Base-by-base conservation (phyloP, 1,140 invertebrate species). In the Philotrypesis tridentata region DNA sequence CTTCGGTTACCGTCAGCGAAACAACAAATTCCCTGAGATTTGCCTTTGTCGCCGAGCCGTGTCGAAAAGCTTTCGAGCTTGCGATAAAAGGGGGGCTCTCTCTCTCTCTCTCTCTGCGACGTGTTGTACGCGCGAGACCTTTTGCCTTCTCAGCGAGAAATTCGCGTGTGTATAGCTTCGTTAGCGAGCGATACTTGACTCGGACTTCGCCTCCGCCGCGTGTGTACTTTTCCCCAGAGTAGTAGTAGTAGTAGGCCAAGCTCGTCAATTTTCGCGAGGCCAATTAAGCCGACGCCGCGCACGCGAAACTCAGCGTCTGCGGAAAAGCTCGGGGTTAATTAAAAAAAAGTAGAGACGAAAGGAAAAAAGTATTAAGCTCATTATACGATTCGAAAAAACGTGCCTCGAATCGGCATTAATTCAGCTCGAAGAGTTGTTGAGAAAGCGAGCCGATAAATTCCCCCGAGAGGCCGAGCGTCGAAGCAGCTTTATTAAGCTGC, bases 201-300 rank as follows among this genome's bases (percentile, higher is more conserved):
- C 48, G 21, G 48, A 43, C 11, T 43, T 25, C 37, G n/a, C n/a
- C n/a, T n/a, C n/a, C n/a, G n/a, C n/a, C n/a, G n/a, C n/a, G n/a
- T n/a, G n/a, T 72, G 43, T 72, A 2, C n/a, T 33, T 70, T 33
- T 33, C n/a, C 21, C 2, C 5, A n/a, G 55, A n/a, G n/a, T 21
- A n/a, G n/a, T n/a, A n/a, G n/a, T n/a, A n/a, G n/a, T n/a, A n/a
- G 2, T 60, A 60, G 55, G 61, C 17, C 21, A 11, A 37, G 25
- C 31, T 29, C 27, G 12, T 9, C 14, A 63, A 43, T 77, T 65
- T 77, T n/a, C 25, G 12, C 17, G 25, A 71, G 25, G 12, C 25
- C 29, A 31, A 72, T 72, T 79, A 61, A 72, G 29, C 23, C 23
- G 9, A 48, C 33, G 40, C 55, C 11, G 75, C n/a, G n/a, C n/a